phyloP scores from a whole-genome alignment of 2,797 vertebrate genomes.

The Pipistrellus pipistrellus region DNA sequence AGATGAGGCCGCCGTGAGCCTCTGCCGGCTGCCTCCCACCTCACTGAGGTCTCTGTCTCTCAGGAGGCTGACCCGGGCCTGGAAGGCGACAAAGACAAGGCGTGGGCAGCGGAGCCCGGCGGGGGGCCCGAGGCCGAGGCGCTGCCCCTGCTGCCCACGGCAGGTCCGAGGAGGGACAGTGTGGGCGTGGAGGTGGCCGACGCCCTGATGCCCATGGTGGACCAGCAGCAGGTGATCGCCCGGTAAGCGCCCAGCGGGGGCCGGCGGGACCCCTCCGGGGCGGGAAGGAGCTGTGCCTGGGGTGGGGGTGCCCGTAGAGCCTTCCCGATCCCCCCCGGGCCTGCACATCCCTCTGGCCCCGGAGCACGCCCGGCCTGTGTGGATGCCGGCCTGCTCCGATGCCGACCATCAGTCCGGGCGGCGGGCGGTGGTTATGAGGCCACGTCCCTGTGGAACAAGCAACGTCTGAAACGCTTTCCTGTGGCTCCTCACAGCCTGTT shows the following conservation, averaged over 20 bases:
- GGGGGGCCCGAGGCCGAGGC: not conserved
- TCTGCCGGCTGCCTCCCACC: fast-evolving
- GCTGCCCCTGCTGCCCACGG: not conserved
- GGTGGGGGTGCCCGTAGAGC: not conserved
- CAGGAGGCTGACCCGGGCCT: slow-evolving; percentile 54
- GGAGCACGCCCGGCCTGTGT: no score
- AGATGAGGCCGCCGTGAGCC: fast-evolving
- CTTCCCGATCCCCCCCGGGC: not conserved
- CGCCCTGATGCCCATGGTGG: slow-evolving; percentile 81
- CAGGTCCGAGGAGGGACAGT: not conserved
- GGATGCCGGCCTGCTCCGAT: fast-evolving
- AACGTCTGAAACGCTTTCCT: not conserved
- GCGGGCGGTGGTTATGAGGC: not conserved
- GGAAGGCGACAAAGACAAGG: not conserved
- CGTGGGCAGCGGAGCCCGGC: not conserved
- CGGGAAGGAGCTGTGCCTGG: not conserved
- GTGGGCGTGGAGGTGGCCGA: slow-evolving; percentile 32
- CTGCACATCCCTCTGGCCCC: not conserved
- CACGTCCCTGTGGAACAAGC: not conserved
- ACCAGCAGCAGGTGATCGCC: slow-evolving; percentile 92
- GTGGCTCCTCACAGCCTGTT: not conserved
- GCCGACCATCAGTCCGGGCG: no score
- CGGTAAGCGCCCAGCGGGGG: slow-evolving; percentile 87
- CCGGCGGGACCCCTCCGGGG: fast-evolving
- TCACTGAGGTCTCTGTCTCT: not conserved